A percentile compares a stretch with the other conserved stretches of the same genome.
Evolutionary conservation across 2,797 vertebrate genomes (phyloP).

Genomic region (Lagodon rhomboides): DNA sequence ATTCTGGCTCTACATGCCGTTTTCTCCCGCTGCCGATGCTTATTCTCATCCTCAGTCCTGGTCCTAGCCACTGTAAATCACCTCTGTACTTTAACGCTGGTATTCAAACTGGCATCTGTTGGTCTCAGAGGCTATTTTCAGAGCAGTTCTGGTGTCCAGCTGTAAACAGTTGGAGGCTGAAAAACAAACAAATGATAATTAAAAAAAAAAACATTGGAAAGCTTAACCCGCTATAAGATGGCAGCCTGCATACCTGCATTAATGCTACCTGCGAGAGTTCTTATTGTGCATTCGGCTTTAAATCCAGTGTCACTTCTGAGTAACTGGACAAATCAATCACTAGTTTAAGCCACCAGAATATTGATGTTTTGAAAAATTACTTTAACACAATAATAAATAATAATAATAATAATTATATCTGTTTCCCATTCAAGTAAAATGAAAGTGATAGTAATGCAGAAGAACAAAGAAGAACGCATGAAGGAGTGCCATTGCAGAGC

Average conservation of each 20-base stretch:
- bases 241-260: neutral
- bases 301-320: neutral
- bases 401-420: neutral
- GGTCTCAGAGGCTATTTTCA: too few relatives aligned
- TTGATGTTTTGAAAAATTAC: neutral
- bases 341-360: neutral
- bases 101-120: too few relatives aligned
- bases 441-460: conserved; percentile 8
- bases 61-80: too few relatives aligned
- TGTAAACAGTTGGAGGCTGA: too few relatives aligned
- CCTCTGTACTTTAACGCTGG: too few relatives aligned
- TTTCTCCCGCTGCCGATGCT: too few relatives aligned
- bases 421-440: neutral
- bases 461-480: neutral
- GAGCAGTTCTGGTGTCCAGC: too few relatives aligned
- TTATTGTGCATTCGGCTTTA: conserved; percentile 17
- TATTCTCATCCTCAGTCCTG: too few relatives aligned
- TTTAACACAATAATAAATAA: too few relatives aligned
- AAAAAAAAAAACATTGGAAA: neutral
- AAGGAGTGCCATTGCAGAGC: neutral
- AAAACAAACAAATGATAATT: too few relatives aligned
- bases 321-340: neutral
- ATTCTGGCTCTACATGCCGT: too few relatives aligned
- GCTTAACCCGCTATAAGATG: neutral
- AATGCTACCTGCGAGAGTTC: neutral